Conservation (phyloP, 2,888 invertebrate genomes). For the Scrobipalpa costella region DNA sequence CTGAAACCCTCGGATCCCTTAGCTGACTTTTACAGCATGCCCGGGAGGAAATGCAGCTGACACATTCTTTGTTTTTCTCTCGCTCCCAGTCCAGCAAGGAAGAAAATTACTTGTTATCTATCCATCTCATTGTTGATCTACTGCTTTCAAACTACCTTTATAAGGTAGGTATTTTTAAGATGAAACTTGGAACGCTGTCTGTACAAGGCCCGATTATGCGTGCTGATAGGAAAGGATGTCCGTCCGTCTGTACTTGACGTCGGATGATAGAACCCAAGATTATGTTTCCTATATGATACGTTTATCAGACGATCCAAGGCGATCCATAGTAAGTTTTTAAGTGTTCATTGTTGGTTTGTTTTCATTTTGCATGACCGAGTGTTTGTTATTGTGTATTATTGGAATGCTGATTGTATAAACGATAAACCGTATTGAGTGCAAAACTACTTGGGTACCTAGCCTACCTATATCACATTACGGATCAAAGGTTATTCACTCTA, state of each 20-base stretch:
- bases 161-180: too few relatives aligned
- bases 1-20: too few relatives aligned
- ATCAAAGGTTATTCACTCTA: too few relatives aligned
- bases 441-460: too few relatives aligned
- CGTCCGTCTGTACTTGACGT: constrained; percentile 33
- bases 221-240: constrained; percentile 40
- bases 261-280: constrained; percentile 26
- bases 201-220: constrained; percentile 35
- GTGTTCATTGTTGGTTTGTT: constrained; percentile 10
- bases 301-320: constrained; percentile 29
- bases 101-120: too few relatives aligned
- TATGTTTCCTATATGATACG: constrained; percentile 25
- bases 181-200: background rate
- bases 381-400: background rate
- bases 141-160: too few relatives aligned
- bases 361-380: constrained; percentile 8
- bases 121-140: too few relatives aligned
- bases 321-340: constrained; percentile 16
- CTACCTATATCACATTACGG: too few relatives aligned
- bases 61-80: too few relatives aligned
- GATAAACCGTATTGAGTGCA: background rate
- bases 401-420: background rate
- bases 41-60: too few relatives aligned
- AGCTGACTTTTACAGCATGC: too few relatives aligned
- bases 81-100: too few relatives aligned